Evolutionary conservation across 2,888 invertebrate genomes (phyloP).

Genomic region (Trichogramma evanescens): DNA sequence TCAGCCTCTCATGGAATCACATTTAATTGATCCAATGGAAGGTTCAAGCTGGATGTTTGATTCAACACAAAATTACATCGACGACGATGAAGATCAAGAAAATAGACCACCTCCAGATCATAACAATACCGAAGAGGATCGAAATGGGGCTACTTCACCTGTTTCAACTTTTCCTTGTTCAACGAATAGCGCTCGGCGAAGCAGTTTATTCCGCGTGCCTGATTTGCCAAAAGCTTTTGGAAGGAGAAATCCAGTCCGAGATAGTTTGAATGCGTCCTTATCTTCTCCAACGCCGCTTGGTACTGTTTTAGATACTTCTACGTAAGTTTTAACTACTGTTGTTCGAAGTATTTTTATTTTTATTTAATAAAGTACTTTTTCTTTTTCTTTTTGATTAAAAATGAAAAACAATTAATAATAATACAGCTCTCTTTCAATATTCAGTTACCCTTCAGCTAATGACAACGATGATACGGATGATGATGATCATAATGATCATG

Average conservation of each 20-base stretch:
- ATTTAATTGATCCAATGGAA: constrained; percentile 37
- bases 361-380: not conserved
- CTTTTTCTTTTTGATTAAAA: not conserved
- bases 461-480: constrained; percentile 4
- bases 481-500: constrained; percentile 21
- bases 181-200: not conserved
- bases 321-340: no score
- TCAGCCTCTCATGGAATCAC: not conserved
- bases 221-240: constrained; percentile 2
- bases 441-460: not conserved
- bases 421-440: not conserved
- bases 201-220: constrained; percentile 9
- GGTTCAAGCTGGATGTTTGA: constrained; percentile 42
- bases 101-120: not conserved
- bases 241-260: not conserved
- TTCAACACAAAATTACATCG: not conserved
- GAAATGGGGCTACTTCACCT: not conserved
- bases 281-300: not conserved
- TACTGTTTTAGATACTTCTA: no score
- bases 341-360: not conserved
- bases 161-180: not conserved
- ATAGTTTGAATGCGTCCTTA: not conserved
- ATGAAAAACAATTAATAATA: not conserved
- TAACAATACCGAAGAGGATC: not conserved
- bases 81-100: not conserved